Evolutionary conservation across 2,888 invertebrate species (phyloP).

Genomic region (Mesorhabditis sp.): DNA sequence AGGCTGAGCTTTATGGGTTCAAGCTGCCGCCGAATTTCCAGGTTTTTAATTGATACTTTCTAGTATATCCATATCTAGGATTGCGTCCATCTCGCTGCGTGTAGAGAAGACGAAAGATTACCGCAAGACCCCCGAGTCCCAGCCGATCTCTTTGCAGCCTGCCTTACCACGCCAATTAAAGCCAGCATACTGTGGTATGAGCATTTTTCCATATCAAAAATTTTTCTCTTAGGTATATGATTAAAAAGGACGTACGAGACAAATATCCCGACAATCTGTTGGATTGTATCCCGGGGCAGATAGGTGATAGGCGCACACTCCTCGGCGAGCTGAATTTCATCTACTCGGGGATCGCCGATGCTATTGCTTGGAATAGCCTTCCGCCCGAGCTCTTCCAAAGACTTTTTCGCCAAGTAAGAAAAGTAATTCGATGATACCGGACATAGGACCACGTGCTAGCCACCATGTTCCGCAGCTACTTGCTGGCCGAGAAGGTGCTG

Average conservation of each 20-base stretch:
- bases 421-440: neutral
- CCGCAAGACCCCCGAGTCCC: constrained; percentile 97
- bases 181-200: constrained; percentile 60
- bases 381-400: constrained; percentile 88
- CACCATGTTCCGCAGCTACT: constrained; percentile 90
- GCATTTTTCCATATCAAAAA: neutral
- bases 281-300: constrained; percentile 83
- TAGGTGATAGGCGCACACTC: constrained; percentile 79
- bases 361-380: constrained; percentile 96
- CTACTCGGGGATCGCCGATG: constrained; percentile 98
- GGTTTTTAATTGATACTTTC: neutral
- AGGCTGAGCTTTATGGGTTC: neutral
- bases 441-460: constrained; percentile 92
- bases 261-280: constrained; percentile 46
- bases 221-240: constrained; percentile 18
- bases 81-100: constrained; percentile 94
- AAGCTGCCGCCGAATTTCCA: neutral
- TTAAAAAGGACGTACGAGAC: constrained; percentile 39
- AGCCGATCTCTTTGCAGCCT: constrained; percentile 93
- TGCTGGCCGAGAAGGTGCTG: constrained; percentile 87
- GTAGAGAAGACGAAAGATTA: constrained; percentile 83
- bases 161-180: constrained; percentile 95
- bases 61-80: constrained; percentile 31
- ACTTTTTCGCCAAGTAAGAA: constrained; percentile 71
- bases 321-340: constrained; percentile 99